These are phyloP conservation scores for Brachionichthys hirsutus DNA, from an alignment of 2,113 vertebrate species.

Conservation along the genomic window DNA sequence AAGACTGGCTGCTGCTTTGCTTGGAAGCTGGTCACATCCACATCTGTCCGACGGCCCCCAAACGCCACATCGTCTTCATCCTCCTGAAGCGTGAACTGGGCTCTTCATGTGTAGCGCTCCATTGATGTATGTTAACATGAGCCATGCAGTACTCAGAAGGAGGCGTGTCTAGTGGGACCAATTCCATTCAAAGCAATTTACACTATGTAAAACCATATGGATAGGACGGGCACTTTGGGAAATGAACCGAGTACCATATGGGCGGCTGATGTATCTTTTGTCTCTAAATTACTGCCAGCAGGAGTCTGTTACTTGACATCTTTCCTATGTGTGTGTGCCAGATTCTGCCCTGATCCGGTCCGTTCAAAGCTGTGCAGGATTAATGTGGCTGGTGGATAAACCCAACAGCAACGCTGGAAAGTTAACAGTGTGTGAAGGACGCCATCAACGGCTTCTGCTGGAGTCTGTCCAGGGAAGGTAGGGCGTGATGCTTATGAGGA, in stretches of 20 bases:
- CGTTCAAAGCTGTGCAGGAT: constrained; percentile 53
- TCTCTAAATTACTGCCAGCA: constrained; percentile 37
- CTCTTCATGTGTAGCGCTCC: neutral
- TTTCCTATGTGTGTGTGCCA: constrained; percentile 43
- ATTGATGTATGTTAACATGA: neutral
- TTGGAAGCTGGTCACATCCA: too few relatives aligned
- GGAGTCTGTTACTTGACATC: constrained; percentile 38
- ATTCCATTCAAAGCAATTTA: constrained; percentile 1
- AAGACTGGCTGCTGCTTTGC: too few relatives aligned
- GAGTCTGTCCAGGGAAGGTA: too few relatives aligned
- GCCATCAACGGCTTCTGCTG: too few relatives aligned
- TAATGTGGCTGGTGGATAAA: constrained; percentile 59
- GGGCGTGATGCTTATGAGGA: too few relatives aligned
- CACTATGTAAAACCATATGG: constrained; percentile 2
- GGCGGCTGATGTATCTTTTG: constrained; percentile 26
- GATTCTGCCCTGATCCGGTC: constrained; percentile 42
- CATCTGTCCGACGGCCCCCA: too few relatives aligned
- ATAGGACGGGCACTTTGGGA: constrained; percentile 3
- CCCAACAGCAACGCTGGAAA: constrained; percentile 42
- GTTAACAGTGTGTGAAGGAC: constrained; percentile 38
- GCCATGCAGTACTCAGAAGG: neutral
- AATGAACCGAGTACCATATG: constrained; percentile 27
- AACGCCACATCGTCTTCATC: too few relatives aligned
- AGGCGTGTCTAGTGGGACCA: neutral
- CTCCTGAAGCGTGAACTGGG: neutral